Evolutionary conservation across 2,797 vertebrate species (phyloP).

Genomic region (Arnoldichthys spilopterus): DNA sequence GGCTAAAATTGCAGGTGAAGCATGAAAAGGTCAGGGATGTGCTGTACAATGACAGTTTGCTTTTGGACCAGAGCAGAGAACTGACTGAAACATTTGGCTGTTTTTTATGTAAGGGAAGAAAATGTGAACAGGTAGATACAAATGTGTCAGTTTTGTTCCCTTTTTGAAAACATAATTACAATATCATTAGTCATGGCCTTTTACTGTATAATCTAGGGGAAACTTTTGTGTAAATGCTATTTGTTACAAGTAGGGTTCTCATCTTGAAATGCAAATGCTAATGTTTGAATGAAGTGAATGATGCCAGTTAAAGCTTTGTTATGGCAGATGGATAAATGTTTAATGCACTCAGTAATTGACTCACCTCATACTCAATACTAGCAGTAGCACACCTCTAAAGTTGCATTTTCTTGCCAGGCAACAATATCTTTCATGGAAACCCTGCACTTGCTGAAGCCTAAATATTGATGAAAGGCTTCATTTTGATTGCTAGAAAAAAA

Average conservation of each 20-base stretch:
- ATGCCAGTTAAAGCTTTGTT: slow-evolving; percentile 17
- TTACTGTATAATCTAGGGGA: background rate
- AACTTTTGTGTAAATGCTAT: background rate
- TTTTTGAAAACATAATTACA: background rate
- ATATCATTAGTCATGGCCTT: background rate
- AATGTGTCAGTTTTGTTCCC: background rate
- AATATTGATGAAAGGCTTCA: too few species aligned
- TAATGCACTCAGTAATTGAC: slow-evolving; percentile 23
- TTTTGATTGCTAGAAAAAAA: too few species aligned
- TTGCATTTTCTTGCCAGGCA: too few species aligned
- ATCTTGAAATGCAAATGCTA: background rate
- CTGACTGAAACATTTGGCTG: background rate
- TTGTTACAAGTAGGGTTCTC: too few species aligned
- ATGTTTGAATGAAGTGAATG: slow-evolving; percentile 10
- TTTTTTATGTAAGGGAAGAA: background rate
- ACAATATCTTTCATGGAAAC: too few species aligned
- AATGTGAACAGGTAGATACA: background rate
- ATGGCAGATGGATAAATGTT: slow-evolving; percentile 7
- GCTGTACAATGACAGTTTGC: background rate
- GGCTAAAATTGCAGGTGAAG: background rate
- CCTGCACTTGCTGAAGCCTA: too few species aligned
- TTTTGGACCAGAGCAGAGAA: background rate
- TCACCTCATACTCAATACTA: background rate
- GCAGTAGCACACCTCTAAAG: background rate
- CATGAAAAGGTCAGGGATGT: background rate